Evolutionary conservation across 2,797 vertebrate genomes (phyloP), one percentile per base, ranked within the genome.

Genomic region (Tiaroga cobitis): DNA sequence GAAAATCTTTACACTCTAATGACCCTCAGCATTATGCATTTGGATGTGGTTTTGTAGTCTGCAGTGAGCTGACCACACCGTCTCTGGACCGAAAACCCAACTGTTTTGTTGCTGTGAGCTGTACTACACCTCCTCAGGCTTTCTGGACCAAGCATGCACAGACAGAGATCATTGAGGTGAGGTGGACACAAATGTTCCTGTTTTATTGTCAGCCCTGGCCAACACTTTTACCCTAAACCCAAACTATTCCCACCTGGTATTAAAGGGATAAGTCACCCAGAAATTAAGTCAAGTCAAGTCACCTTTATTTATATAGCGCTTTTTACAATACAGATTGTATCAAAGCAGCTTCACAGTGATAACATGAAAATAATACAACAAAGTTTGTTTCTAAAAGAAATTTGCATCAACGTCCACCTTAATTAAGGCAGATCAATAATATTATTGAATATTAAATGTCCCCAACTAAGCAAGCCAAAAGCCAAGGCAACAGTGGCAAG

Each of bases 101-200:
- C 95, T 97, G 96, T 93, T 99, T 99, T 92, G 97, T 99, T 88
- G 96, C 97, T 74, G 97, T 98, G 94, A 99, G 98, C 90, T 97
- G 98, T 89, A 99, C 98, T 32, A 99, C 98, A 0, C 97, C 98
- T 3, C 98, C 98, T 29, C 98, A 99, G 95, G 97, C 96, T 2
- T 99, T 99, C 94, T 99, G 98, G 98, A 99, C 97, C 1, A 99
- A 99, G 93, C 97, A 99, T 46, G 96, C 97, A 15, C 98, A 99
- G 95, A 99, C 98, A 0, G 98, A 99, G 91, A 96, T 99, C 92
- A 99, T 99, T 43, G 98, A 99, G 98, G 98, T 99, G 90, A 94
- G 63, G 32, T 65, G 15, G 29, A 32, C 63, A 8, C 63, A 65
- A 65, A 65, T 65, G 15, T 18, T 18, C 15, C 6, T 10, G 61